Conservation (phyloP, 2,888 invertebrate genomes). For the Phyto melanocephala region DNA sequence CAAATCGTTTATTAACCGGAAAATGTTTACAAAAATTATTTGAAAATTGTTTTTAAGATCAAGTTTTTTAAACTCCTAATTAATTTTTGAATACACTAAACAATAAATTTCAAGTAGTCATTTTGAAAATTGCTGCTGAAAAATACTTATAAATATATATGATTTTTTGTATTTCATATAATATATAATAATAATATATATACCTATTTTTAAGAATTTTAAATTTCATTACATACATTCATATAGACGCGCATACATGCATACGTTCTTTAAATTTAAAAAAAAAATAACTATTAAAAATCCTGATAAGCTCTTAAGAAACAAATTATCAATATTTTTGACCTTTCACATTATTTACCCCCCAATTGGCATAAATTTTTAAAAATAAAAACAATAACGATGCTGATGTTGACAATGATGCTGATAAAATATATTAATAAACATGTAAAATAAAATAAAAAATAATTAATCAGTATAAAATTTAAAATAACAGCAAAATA, state of each 20-base stretch:
- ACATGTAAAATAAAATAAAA: conserved; percentile 18
- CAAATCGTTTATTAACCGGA: too few relatives aligned
- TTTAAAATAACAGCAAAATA: neutral
- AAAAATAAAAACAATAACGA: conserved; percentile 9
- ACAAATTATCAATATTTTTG: conserved; percentile 45
- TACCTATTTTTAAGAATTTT: neutral
- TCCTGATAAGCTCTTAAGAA: conserved; percentile 33
- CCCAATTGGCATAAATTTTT: neutral
- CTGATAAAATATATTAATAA: conserved; percentile 39
- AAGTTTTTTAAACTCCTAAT: too few relatives aligned
- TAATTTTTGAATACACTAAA: too few relatives aligned
- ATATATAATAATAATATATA: too few relatives aligned
- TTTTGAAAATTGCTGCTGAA: too few relatives aligned
- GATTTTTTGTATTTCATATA: too few relatives aligned
- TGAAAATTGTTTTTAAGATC: too few relatives aligned
- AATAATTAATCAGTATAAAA: conserved; percentile 22
- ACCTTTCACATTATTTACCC: conserved; percentile 48
- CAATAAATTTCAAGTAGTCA: too few relatives aligned
- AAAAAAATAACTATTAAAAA: neutral
- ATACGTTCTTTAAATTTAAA: too few relatives aligned
- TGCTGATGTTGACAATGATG: neutral
- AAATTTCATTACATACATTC: neutral
- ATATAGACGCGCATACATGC: too few relatives aligned
- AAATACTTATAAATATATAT: too few relatives aligned
- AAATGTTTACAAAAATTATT: too few relatives aligned